Conservation (phyloP, 2,888 invertebrate genomes). For the Drosophila hamatofila region DNA sequence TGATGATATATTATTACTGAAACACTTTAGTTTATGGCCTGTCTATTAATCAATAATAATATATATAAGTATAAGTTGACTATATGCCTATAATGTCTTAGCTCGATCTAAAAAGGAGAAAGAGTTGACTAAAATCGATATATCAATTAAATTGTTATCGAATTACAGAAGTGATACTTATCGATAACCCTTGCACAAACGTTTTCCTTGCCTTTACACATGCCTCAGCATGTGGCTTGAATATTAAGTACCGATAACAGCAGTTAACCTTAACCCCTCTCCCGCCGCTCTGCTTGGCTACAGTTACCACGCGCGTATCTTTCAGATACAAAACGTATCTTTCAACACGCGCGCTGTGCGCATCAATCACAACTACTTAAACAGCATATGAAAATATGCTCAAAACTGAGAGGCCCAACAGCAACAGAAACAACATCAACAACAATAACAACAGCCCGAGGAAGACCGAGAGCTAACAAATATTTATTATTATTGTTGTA, state of each 20-base stretch:
- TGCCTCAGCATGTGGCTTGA: conserved; percentile 20
- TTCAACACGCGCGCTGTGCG: conserved; percentile 67
- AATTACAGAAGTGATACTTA: not conserved
- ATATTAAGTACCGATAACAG: conserved; percentile 36
- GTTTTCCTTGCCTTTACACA: not conserved
- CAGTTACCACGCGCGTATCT: conserved; percentile 52
- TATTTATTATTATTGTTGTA: conserved; percentile 74
- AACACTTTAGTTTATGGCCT: no score
- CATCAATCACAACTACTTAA: conserved; percentile 78
- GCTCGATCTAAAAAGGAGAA: no score
- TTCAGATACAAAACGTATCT: conserved; percentile 73
- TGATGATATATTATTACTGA: no score
- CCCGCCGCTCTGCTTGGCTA: conserved; percentile 1
- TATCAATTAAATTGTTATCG: not conserved
- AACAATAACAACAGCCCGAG: conserved; percentile 23
- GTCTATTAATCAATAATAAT: no score
- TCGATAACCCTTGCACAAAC: conserved; percentile 6
- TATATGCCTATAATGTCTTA: no score
- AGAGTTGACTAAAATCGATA: no score
- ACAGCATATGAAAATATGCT: conserved; percentile 71
- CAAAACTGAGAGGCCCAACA: conserved; percentile 34
- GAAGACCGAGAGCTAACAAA: conserved; percentile 52
- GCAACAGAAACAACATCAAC: not conserved
- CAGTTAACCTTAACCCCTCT: conserved; percentile 2
- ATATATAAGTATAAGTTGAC: no score